Percentiles rank a stretch among this genome's conserved stretches.
These are phyloP conservation scores for Edolisoma coerulescens DNA, from an alignment of 2,113 vertebrate species.

Conservation along the genomic window DNA sequence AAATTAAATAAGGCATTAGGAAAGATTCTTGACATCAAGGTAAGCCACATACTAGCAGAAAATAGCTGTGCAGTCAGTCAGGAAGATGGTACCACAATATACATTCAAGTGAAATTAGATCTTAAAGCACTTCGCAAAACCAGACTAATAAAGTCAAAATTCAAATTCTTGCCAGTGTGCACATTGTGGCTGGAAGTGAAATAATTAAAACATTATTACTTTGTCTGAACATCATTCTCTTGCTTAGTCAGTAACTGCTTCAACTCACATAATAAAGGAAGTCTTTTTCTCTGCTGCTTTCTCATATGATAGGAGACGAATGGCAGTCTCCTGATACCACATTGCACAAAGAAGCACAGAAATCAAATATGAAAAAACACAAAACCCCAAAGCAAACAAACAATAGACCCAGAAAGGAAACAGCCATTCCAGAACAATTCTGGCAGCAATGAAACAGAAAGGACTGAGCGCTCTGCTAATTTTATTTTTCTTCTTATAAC, in stretches of 20 bases:
- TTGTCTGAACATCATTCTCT: not conserved
- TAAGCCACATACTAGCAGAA: not conserved
- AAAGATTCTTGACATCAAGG: not conserved
- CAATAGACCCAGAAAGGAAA: not conserved
- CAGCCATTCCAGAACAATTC: not conserved
- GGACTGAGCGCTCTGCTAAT: not conserved
- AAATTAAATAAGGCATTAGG: not conserved
- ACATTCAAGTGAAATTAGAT: not conserved
- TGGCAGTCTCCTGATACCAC: constrained; percentile 42
- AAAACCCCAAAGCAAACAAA: constrained; percentile 1
- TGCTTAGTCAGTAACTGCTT: constrained; percentile 15
- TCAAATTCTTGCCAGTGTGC: not conserved
- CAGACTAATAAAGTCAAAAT: not conserved
- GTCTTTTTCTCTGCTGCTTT: constrained; percentile 11
- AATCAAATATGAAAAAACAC: constrained; percentile 35
- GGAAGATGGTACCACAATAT: not conserved
- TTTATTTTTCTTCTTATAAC: not conserved
- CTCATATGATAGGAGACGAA: not conserved
- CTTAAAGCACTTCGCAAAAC: not conserved
- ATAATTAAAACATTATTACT: constrained; percentile 48
- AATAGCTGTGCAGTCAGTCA: not conserved
- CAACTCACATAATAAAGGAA: constrained; percentile 28
- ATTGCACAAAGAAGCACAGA: constrained; percentile 42
- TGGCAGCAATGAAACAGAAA: not conserved
- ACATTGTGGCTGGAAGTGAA: not conserved